Evolutionary conservation across 2,888 invertebrate genomes (phyloP), one percentile per base, ranked within the genome.

Genomic region (Agrotis segetum): DNA sequence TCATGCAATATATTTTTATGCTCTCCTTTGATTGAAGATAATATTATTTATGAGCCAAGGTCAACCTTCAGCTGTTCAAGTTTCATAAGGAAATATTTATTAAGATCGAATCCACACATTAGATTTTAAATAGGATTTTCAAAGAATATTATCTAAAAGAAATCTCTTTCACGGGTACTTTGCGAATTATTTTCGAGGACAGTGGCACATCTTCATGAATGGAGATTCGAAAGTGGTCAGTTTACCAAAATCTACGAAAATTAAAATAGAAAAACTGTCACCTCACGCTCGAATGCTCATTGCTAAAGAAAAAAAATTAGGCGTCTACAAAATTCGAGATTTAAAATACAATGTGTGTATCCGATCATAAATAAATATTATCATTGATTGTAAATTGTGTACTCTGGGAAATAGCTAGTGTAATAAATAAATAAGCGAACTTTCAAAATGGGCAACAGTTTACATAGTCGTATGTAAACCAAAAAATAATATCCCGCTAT

Each of bases 61-160:
- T 44, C 52, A 17, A 78, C 83, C 83, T 83, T 85, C 83, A 85
- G 77, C 75, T 72, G 66, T 74, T 63, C 82, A 76, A 74, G 72
- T 77, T 62, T 71, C 17, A 71, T 71, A 19, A 62, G 69, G 53
- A 46, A 60, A 64, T 71, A 76, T 63, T 70, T 67, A 55, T 67
- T 75, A 67, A 46, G 49, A 14, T 82, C 72, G 74, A 75, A 74
- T 75, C 74, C 61, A 75, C 67, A 68, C 14, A 17, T 56, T 14
- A 47, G 13, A 19, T 49, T 56, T 40, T 34, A 5, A 44, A 64
- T 34, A 52, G 17, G 16, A 49, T 40, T 46, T 64, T 9, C 49
- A 19, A 21, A 61, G n/a, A 52, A 46, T 21, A n/a, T 47, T 14
- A 50, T 17, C 46, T 16, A 34, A 46, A 53, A 53, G 3, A n/a